These are phyloP conservation scores for Maniola jurtina DNA, from an alignment of 1,140 invertebrate species.

Conservation along the genomic window DNA sequence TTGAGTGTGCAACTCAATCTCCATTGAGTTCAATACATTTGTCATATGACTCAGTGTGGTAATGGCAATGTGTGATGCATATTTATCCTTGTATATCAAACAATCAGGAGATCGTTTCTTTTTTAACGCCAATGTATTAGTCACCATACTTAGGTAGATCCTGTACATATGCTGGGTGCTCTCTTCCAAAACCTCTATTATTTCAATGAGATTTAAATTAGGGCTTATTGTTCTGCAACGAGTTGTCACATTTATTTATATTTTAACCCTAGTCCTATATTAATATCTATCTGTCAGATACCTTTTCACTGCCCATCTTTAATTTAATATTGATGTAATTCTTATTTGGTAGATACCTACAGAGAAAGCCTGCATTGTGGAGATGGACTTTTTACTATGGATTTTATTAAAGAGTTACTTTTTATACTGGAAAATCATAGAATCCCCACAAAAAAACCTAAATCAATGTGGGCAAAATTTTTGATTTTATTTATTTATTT, in stretches of 20 bases:
- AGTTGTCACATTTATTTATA: constrained; percentile 1
- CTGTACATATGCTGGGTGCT: constrained; percentile 64
- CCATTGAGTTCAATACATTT: constrained; percentile 63
- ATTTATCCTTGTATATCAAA: constrained; percentile 60
- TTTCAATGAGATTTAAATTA: constrained; percentile 55
- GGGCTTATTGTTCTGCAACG: constrained; percentile 31
- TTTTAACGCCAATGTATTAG: constrained; percentile 60
- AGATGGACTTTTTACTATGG: too few species aligned
- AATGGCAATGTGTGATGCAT: constrained; percentile 65
- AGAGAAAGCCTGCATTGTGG: too few species aligned
- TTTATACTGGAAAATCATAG: too few species aligned
- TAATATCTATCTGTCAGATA: too few species aligned
- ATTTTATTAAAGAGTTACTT: too few species aligned
- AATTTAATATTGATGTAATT: too few species aligned
- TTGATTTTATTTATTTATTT: too few species aligned
- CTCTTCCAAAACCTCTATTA: constrained; percentile 61
- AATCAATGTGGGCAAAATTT: too few species aligned
- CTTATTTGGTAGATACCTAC: too few species aligned
- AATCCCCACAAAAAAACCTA: too few species aligned
- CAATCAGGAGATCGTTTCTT: constrained; percentile 57
- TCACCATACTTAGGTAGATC: constrained; percentile 64
- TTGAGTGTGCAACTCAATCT: constrained; percentile 57
- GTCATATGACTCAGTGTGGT: constrained; percentile 59
- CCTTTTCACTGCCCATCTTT: too few species aligned
- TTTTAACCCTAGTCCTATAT: too few species aligned